Base-by-base conservation (phyloP, 2,113 vertebrate species). In the Chrysemys picta region DNA sequence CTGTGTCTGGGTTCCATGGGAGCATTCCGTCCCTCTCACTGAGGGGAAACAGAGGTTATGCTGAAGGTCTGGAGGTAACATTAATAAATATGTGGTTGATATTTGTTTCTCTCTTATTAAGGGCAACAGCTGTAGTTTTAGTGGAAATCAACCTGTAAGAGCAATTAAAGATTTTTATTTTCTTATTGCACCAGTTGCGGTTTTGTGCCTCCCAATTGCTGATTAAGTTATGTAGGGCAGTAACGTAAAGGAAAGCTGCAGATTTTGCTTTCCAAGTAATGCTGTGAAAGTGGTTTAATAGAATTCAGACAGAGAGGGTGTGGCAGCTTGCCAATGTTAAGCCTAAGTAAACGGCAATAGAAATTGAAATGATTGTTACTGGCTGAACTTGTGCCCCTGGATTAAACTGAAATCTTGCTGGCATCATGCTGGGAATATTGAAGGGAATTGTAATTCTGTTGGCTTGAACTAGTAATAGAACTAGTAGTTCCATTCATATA, bases 341-440 rank as follows among this genome's bases (percentile, higher is more conserved):
- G 91, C 94, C 94, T 84, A 93, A 96, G 92, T 83, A 97, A 98
- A 96, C 94, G 53, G 89, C 88, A 91, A 50, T 14, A 89, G 93
- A 95, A 93, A 95, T 91, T 79, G 96, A 92, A 98, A 97, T 82
- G 82, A 94, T 89, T 96, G 95, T 95, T 93, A 89, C 82, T 52
- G 85, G 79, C 95, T 94, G 95, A 97, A 89, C 91, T 92, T 80
- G 72, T 92, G 93, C 95, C 95, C 91, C 79, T 14, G 89, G 96
- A 96, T 96, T 91, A 97, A 96, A 94, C 88, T 85, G 96, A 96
- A 92, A 95, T 97, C 95, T 95, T 95, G 82, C 89, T 54, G 8
- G 79, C 80, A 91, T 91, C 95, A 52, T 38, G 82, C 52, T 95
- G 94, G 92, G 96, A 56, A 93, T 83, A 35, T 24, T 91, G 93